These are phyloP conservation scores for Pithys albifrons DNA, from an alignment of 2,113 vertebrate species.

Conservation along the genomic window DNA sequence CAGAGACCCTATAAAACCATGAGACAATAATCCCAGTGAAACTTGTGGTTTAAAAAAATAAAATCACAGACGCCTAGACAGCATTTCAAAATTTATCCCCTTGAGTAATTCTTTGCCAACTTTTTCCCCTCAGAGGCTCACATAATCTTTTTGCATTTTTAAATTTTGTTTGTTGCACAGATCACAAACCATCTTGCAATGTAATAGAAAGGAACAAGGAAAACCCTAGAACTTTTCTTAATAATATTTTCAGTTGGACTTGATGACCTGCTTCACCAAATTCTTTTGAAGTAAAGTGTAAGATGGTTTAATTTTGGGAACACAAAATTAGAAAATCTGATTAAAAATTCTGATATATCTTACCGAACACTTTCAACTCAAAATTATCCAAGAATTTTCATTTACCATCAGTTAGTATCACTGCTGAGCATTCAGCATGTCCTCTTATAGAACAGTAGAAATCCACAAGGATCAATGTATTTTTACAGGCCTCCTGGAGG, in stretches of 20 bases:
- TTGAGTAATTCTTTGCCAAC: background rate
- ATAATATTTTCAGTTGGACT: background rate
- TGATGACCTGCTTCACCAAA: background rate
- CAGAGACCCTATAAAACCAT: constrained; percentile 33
- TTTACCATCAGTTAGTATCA: background rate
- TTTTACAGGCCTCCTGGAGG: background rate
- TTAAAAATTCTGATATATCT: background rate
- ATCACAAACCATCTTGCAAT: background rate
- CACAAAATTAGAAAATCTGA: background rate
- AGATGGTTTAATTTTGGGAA: background rate
- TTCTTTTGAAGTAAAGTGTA: background rate
- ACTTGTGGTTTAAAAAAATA: background rate
- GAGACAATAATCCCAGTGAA: constrained; percentile 19
- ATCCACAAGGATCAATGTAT: background rate
- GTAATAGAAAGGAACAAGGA: background rate
- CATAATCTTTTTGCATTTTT: background rate
- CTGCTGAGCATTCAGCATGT: background rate
- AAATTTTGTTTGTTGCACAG: background rate
- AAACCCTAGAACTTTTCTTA: background rate
- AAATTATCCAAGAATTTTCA: background rate
- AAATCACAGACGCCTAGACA: background rate
- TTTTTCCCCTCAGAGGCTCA: background rate
- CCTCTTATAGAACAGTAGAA: background rate
- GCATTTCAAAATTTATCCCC: constrained; percentile 13
- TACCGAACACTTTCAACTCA: background rate